phyloP scores from a whole-genome alignment of 2,888 invertebrate species.

The Lasioglossum leucozonium region DNA sequence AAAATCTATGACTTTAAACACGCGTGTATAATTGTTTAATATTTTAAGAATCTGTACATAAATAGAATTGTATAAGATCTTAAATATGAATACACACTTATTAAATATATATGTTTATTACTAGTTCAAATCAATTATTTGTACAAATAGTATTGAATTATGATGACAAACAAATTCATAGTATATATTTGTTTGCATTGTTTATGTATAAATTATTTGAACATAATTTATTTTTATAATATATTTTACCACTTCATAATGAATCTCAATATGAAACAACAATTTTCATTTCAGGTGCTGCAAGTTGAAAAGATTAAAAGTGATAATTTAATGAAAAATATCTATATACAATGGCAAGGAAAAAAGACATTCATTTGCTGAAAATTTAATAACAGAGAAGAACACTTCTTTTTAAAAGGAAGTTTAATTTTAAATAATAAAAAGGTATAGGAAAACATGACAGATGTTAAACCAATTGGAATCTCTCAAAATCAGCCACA shows the following conservation, averaged over 20 bases:
- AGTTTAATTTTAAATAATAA: constrained; percentile 39
- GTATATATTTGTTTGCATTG: background rate
- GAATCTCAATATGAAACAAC: background rate
- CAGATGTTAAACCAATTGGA: constrained; percentile 79
- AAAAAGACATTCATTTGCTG: constrained; percentile 46
- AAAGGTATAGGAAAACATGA: constrained; percentile 73
- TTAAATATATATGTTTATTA: background rate
- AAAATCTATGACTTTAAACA: background rate
- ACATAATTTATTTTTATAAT: background rate
- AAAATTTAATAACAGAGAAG: constrained; percentile 29
- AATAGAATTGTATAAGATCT: background rate
- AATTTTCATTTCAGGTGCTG: constrained; percentile 47
- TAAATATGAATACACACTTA: background rate
- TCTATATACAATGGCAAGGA: constrained; percentile 65
- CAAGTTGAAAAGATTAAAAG: constrained; percentile 51
- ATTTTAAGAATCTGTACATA: background rate
- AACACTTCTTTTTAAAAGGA: constrained; percentile 57
- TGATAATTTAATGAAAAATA: constrained; percentile 33
- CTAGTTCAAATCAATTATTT: background rate
- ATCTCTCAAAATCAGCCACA: constrained; percentile 78
- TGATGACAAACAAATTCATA: background rate
- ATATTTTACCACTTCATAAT: background rate
- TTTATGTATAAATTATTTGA: background rate
- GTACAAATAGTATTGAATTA: background rate
- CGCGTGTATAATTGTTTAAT: background rate